These are phyloP conservation scores for Drosophila navojoa DNA, from an alignment of 1,140 invertebrate species.

Conservation along the genomic window DNA sequence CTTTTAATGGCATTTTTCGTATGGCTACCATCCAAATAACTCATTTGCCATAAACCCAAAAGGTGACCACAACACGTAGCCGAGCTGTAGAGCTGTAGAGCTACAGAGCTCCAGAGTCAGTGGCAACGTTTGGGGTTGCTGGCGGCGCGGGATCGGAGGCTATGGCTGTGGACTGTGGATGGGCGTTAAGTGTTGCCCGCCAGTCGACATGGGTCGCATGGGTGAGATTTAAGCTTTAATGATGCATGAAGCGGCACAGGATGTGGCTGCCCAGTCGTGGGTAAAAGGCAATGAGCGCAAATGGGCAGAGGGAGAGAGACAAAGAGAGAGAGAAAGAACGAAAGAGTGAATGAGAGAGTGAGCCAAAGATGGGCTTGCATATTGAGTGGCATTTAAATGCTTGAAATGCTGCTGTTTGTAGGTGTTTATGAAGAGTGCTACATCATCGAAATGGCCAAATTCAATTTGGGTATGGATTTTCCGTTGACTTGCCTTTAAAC, in stretches of 20 bases:
- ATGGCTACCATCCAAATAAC: slow-evolving; percentile 68
- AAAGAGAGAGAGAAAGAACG: neutral
- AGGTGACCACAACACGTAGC: slow-evolving; percentile 80
- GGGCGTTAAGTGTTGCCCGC: slow-evolving; percentile 72
- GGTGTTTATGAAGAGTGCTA: slow-evolving; percentile 72
- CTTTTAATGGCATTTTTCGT: slow-evolving; percentile 79
- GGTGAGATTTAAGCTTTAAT: slow-evolving; percentile 83
- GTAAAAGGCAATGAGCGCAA: slow-evolving; percentile 81
- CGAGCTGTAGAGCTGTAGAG: neutral
- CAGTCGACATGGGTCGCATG: slow-evolving; percentile 77
- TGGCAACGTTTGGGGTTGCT: slow-evolving; percentile 37
- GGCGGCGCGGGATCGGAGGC: neutral
- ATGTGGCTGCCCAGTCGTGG: slow-evolving; percentile 81
- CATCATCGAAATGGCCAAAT: slow-evolving; percentile 47
- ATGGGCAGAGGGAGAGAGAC: slow-evolving; percentile 42
- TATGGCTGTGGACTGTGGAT: slow-evolving; percentile 21
- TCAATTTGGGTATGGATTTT: slow-evolving; percentile 27
- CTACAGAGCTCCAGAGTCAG: slow-evolving; percentile 1
- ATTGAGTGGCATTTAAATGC: slow-evolving; percentile 82
- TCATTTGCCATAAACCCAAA: slow-evolving; percentile 80
- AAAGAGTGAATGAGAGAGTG: neutral
- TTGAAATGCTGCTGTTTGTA: slow-evolving; percentile 68
- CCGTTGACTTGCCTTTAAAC: neutral
- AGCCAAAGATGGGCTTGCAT: slow-evolving; percentile 67
- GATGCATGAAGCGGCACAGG: slow-evolving; percentile 81